phyloP scores from a whole-genome alignment of 53 echinoderm and acorn worm species.

The Antedon mediterranea region DNA sequence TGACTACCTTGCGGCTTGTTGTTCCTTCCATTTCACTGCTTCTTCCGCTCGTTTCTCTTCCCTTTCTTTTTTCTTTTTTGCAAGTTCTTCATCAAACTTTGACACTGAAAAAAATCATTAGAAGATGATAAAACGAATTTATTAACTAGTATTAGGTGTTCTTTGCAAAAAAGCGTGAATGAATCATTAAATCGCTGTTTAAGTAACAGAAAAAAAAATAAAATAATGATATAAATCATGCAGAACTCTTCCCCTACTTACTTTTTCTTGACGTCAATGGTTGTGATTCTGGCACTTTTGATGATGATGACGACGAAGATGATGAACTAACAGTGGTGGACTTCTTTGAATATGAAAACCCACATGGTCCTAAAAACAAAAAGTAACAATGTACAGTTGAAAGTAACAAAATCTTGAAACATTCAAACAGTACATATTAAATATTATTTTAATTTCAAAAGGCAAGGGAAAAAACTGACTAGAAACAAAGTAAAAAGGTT shows the following conservation, averaged over 20 bases:
- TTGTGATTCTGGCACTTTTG: background rate
- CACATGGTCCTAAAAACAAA: background rate
- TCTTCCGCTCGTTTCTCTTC: constrained; percentile 59
- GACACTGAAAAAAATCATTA: constrained; percentile 27
- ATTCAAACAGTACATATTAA: no score
- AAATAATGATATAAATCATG: no score
- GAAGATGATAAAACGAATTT: no score
- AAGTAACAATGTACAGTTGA: background rate
- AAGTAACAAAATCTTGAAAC: no score
- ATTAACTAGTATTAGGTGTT: no score
- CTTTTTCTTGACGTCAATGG: background rate
- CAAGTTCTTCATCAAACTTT: constrained; percentile 78
- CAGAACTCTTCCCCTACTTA: no score
- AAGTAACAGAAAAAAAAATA: no score
- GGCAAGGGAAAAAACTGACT: no score
- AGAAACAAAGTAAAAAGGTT: no score
- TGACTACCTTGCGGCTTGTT: constrained; percentile 47
- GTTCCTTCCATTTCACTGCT: constrained; percentile 57
- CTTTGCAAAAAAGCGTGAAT: no score
- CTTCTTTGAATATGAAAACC: background rate
- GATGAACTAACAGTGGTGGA: background rate
- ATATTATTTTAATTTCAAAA: no score
- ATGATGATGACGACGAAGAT: background rate
- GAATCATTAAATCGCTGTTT: no score
- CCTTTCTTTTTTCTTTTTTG: constrained; percentile 60